A percentile compares a stretch with the other conserved stretches of the same genome.
These are phyloP conservation scores for Aplochiton taeniatus DNA, from an alignment of 2,797 vertebrate genomes.

Conservation along the genomic window DNA sequence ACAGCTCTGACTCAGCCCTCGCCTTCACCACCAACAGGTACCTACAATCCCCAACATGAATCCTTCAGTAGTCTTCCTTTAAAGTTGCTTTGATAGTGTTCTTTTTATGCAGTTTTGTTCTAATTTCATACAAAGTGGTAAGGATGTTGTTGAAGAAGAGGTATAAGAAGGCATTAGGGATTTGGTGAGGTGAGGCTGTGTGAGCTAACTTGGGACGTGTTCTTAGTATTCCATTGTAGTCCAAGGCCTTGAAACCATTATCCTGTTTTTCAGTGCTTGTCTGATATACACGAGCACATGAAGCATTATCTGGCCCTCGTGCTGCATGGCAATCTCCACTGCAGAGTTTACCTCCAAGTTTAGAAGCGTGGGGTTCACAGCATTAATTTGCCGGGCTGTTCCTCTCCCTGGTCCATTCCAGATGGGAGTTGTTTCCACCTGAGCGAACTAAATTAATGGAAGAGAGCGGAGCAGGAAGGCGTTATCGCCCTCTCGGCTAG, in stretches of 20 bases:
- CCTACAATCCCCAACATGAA: neutral
- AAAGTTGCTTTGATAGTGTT: neutral
- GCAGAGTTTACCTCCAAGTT: constrained; percentile 11
- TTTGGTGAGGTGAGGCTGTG: no score
- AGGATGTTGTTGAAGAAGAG: no score
- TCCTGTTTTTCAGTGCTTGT: constrained; percentile 22
- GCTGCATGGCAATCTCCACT: constrained; percentile 9
- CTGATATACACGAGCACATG: constrained; percentile 29
- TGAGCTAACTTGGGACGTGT: neutral
- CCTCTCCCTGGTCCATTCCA: constrained; percentile 38
- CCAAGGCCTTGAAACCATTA: constrained; percentile 35
- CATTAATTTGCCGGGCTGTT: constrained; percentile 45
- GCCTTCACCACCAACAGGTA: constrained; percentile 91
- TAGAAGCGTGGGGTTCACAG: constrained; percentile 26
- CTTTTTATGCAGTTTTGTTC: no score
- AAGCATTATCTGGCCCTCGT: constrained; percentile 6
- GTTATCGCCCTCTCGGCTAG: constrained; percentile 27
- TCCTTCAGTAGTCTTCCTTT: neutral
- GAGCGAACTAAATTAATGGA: constrained; percentile 58
- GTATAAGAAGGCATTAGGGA: no score
- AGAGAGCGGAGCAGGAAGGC: constrained; percentile 34
- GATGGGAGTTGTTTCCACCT: constrained; percentile 53
- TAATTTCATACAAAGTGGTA: no score
- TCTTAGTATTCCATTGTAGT: constrained; percentile 1
- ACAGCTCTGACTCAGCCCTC: constrained; percentile 85